A percentile compares a stretch with the other conserved stretches of the same genome.
Evolutionary conservation across 2,888 invertebrate species (phyloP).

Genomic region (Rhagonycha fulva): DNA sequence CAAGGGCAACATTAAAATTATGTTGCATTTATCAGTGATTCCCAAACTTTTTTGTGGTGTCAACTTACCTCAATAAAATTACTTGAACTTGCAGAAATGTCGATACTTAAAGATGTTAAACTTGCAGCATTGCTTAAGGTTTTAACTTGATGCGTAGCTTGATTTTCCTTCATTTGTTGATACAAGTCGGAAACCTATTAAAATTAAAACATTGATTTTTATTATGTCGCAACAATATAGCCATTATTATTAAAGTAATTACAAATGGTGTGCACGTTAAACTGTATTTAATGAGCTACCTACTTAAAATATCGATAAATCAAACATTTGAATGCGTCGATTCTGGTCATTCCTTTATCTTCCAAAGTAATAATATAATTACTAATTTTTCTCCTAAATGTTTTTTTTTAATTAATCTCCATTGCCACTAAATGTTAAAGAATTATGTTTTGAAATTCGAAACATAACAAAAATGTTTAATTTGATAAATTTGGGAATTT

Average conservation of each 20-base stretch:
- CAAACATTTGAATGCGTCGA: neutral
- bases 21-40: too few species aligned
- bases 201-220: constrained; percentile 37
- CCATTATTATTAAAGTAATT: neutral
- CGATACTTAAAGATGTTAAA: constrained; percentile 73
- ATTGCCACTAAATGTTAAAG: neutral
- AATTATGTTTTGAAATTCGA: neutral
- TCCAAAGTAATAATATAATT: too few species aligned
- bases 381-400: too few species aligned
- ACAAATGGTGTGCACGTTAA: neutral
- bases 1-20: too few species aligned
- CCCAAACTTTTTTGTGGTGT: neutral
- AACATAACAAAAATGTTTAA: neutral
- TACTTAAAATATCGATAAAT: neutral
- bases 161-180: constrained; percentile 70
- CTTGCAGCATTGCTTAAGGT: constrained; percentile 61
- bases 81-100: constrained; percentile 84
- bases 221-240: neutral
- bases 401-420: too few species aligned
- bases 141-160: constrained; percentile 44
- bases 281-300: neutral
- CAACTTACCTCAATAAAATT: constrained; percentile 81
- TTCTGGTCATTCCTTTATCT: too few species aligned
- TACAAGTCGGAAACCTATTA: constrained; percentile 77
- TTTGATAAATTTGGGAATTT: neutral